A percentile compares a stretch with the other conserved stretches of the same genome.
phyloP scores from a whole-genome alignment of 2,113 vertebrate genomes.

The Rhadina sibilatrix region DNA sequence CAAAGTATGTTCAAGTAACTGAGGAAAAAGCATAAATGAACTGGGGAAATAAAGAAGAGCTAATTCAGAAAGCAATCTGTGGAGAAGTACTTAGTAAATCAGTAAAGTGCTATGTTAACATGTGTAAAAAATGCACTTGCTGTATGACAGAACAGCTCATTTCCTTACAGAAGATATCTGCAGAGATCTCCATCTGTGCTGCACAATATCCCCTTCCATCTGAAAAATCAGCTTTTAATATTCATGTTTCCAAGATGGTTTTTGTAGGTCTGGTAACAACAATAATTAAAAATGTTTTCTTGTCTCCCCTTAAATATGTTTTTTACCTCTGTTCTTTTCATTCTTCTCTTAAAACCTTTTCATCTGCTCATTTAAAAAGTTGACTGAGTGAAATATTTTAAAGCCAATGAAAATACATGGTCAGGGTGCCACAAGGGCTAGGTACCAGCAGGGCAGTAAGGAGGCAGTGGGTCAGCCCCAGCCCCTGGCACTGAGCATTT shows the following conservation, averaged over 20 bases:
- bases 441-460: neutral
- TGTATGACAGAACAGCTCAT: neutral
- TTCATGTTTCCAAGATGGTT: neutral
- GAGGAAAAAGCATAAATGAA: neutral
- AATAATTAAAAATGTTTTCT: neutral
- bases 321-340: neutral
- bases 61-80: neutral
- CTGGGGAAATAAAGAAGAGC: neutral
- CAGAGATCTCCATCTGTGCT: neutral
- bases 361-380: neutral
- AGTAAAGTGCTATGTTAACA: neutral
- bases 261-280: neutral
- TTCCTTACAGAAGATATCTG: neutral
- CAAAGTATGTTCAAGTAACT: neutral
- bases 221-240: neutral
- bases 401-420: neutral
- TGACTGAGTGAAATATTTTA: neutral
- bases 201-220: neutral
- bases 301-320: neutral
- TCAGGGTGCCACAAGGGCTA: rapidly evolving
- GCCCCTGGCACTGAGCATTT: rapidly evolving
- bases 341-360: neutral
- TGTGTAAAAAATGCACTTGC: neutral
- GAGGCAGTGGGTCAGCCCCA: rapidly evolving
- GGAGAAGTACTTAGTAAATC: neutral